Evolutionary conservation across 1,140 invertebrate species (phyloP).

Genomic region (Drosophila lini): DNA sequence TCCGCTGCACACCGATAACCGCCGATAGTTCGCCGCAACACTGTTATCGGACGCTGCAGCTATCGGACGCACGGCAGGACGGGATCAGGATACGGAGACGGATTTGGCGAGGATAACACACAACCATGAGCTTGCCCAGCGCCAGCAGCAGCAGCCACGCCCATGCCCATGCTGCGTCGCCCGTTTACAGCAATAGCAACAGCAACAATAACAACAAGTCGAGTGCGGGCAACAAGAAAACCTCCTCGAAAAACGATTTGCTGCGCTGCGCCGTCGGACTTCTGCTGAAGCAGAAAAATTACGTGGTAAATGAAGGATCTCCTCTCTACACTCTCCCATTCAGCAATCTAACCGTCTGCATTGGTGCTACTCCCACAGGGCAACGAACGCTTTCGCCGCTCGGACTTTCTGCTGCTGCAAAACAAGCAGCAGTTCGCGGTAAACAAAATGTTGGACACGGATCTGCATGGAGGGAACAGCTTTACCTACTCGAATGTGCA

Average conservation of each 20-base stretch:
- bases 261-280: conserved; percentile 75
- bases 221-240: conserved; percentile 59
- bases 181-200: conserved; percentile 48
- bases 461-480: conserved; percentile 77
- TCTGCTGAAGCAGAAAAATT: conserved; percentile 80
- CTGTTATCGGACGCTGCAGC: conserved; percentile 12
- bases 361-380: conserved; percentile 34
- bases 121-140: conserved; percentile 73
- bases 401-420: conserved; percentile 78
- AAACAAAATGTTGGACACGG: conserved; percentile 79
- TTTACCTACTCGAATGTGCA: conserved; percentile 83
- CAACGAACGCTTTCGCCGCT: conserved; percentile 77
- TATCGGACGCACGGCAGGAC: conserved; percentile 51
- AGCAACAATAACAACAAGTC: conserved; percentile 57
- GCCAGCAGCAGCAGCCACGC: conserved; percentile 55
- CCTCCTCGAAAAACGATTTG: conserved; percentile 74
- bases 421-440: conserved; percentile 80
- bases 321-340: neutral
- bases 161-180: conserved; percentile 51
- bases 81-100: conserved; percentile 61
- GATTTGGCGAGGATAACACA: conserved; percentile 37
- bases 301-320: conserved; percentile 68
- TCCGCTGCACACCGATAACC: conserved; percentile 1
- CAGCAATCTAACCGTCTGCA: neutral
- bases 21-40: neutral